Evolutionary conservation across 1,140 invertebrate species (phyloP), one percentile per base, ranked within the genome.

Genomic region (Phthorimaea operculella): DNA sequence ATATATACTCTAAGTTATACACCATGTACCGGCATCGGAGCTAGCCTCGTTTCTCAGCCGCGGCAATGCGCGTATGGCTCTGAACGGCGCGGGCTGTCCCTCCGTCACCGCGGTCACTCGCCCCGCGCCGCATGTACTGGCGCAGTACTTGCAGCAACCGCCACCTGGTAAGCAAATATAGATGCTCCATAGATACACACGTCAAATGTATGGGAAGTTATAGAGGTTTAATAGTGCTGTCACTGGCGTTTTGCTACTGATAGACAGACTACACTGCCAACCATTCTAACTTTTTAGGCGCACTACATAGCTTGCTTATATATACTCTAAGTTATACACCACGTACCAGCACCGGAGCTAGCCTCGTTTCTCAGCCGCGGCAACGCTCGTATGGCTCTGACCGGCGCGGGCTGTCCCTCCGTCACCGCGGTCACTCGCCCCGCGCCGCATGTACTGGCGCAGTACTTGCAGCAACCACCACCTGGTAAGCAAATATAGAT

Each of bases 401-500:
- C 83, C 5, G 90, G 89, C 66, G 87, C 93, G 15, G 92, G 92
- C 0, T 89, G 92, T 5, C 75, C 83, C 12, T 87, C 89, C 62
- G 83, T 91, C 5, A 88, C 88, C 52, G 82, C 93, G 1, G 87
- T 90, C 53, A 88, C 90, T 0, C 86, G 89, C 51, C 89, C 92
- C 17, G 90, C 92, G 57, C 90, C 90, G 14, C 89, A 91, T 12
- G 93, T 96, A 70, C 67, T 98, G 0, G 92, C 96, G 60, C 92
- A 96, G 62, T 98, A 98, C 85, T 79, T 98, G 39, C 94, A 96
- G 57, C 93, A 91, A 73, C 92, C 96, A 6, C 96, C 96, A 11
- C 89, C 91, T 67, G 92, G 93, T 80, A 16, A 51, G 55, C n/a
- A n/a, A n/a, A n/a, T n/a, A n/a, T n/a, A n/a, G n/a, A n/a, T n/a